Evolutionary conservation across 2,888 invertebrate genomes (phyloP).

Genomic region (Dione vanillae): DNA sequence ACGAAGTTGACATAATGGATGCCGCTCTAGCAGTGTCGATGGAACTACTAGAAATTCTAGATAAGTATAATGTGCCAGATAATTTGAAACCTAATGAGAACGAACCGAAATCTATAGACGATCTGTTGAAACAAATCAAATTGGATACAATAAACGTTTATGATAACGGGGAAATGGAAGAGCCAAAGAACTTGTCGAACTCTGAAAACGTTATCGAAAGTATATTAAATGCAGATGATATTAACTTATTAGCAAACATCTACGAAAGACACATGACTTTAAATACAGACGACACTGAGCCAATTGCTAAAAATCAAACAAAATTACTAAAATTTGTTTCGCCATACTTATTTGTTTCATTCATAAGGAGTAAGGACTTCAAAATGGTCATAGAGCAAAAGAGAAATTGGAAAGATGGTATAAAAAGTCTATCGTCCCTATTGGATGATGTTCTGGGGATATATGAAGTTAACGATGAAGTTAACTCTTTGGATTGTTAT

Average conservation of each 20-base stretch:
- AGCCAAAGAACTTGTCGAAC: conserved; percentile 49
- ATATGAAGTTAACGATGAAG: conserved; percentile 79
- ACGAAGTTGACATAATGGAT: conserved; percentile 89
- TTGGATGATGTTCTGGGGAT: conserved; percentile 89
- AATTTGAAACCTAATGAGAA: conserved; percentile 57
- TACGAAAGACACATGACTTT: conserved; percentile 82
- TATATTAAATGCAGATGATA: conserved; percentile 86
- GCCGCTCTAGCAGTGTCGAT: conserved; percentile 82
- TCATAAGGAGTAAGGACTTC: conserved; percentile 84
- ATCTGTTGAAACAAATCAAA: conserved; percentile 58
- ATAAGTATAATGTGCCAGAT: conserved; percentile 81
- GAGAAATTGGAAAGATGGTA: conserved; percentile 87
- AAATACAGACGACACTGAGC: conserved; percentile 59
- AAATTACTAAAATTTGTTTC: conserved; percentile 65
- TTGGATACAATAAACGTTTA: conserved; percentile 52
- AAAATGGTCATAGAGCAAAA: conserved; percentile 85
- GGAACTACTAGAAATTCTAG: conserved; percentile 81
- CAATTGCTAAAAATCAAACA: conserved; percentile 47
- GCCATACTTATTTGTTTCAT: conserved; percentile 85
- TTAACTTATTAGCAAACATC: conserved; percentile 85
- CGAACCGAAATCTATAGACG: conserved; percentile 59
- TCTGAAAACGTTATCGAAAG: conserved; percentile 86
- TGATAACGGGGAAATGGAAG: conserved; percentile 52
- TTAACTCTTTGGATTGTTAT: conserved; percentile 89
- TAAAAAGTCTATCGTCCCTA: conserved; percentile 88